Base-by-base conservation (phyloP, 2,888 invertebrate genomes). In the Ferrisia virgata region DNA sequence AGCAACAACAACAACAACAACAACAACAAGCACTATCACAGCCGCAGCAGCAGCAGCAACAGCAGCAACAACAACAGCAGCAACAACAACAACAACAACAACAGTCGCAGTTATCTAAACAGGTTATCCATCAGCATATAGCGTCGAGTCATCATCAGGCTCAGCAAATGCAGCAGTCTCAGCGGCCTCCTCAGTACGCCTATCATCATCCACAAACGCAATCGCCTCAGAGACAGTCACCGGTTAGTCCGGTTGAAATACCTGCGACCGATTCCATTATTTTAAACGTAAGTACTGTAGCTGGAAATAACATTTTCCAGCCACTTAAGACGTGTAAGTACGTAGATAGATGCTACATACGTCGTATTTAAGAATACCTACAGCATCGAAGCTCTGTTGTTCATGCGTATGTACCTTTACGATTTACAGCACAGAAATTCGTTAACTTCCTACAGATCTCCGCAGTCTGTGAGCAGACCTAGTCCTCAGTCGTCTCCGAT, bases 401-500 rank as follows among this genome's bases (percentile, higher is more conserved):
- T 36, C 43, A 15, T 43, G 5, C 22, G 28, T 28, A 15, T 15
- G 13, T 39, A 39, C 3, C 28, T 0, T 64, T 64, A 28, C 28
- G 0, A 15, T 58, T 47, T 82, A 76, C 85, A 85, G 58, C 83
- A 78, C 69, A 79, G 81, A 47, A 89, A 88, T 87, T 89, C 89
- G 76, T 87, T 90, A 85, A 89, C 87, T 79, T 88, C 90, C 72
- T 90, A 90, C 87, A 89, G 90, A 87, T 89, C 89, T 86, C 89
- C 89, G 85, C 90, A 89, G 86, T 88, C 89, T 87, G 89, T 89
- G 86, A 89, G 88, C 87, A 89, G 90, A 88, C 90, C 90, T 86
- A 90, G 90, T 87, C 90, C 90, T 82, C 90, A 90, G 87, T 90
- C 89, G 80, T 90, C 90, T 86, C 90, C 90, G 86, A 89, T 89